These are phyloP conservation scores for Tragelaphus scriptus DNA, from an alignment of 2,113 vertebrate genomes.

Conservation along the genomic window DNA sequence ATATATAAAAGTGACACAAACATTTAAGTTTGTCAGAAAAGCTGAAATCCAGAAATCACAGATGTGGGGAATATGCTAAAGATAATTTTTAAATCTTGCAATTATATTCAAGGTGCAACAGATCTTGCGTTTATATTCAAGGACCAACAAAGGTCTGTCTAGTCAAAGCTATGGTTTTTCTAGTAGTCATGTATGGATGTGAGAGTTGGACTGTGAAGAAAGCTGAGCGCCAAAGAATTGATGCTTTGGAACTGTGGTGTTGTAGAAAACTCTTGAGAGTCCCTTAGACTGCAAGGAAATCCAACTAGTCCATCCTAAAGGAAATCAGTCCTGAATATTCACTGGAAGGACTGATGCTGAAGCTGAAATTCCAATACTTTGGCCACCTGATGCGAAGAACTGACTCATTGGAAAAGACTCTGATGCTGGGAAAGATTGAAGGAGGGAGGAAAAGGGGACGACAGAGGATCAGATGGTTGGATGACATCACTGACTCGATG, in stretches of 20 bases:
- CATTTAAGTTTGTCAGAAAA: background rate
- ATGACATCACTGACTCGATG: background rate
- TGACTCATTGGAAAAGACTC: background rate
- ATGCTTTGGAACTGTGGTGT: background rate
- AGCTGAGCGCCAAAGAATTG: background rate
- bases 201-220: background rate
- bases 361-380: background rate
- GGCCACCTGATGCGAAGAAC: background rate
- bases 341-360: background rate
- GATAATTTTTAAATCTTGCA: background rate
- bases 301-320: background rate
- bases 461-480: background rate
- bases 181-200: background rate
- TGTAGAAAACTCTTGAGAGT: background rate
- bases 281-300: background rate
- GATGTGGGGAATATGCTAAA: background rate
- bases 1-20: background rate
- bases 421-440: background rate
- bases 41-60: background rate
- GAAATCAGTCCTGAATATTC: background rate
- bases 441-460: background rate
- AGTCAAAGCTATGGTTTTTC: background rate
- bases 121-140: background rate
- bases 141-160: background rate
- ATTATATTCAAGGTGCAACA: background rate